Evolutionary conservation across 2,113 vertebrate species (phyloP).

Genomic region (Platycercus adscitus): DNA sequence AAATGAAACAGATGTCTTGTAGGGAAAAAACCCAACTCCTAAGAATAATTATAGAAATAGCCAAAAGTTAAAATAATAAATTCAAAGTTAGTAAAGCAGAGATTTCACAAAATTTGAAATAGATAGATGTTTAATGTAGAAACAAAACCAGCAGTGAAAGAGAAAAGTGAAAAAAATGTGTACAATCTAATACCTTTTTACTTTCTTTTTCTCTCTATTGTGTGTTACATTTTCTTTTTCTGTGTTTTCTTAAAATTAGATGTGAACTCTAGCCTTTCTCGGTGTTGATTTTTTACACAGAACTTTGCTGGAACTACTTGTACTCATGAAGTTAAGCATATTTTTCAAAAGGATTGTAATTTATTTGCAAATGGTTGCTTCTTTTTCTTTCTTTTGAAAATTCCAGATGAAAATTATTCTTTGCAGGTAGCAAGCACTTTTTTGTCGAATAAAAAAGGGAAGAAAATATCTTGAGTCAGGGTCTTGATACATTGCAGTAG

Average conservation of each 20-base stretch:
- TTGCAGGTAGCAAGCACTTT: neutral
- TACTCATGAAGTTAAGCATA: neutral
- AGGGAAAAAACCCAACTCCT: neutral
- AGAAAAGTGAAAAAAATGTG: accelerated
- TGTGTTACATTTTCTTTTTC: neutral
- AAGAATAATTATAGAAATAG: neutral
- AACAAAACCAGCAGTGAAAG: neutral
- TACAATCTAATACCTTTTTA: neutral
- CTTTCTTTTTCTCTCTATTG: neutral
- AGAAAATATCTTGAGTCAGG: neutral
- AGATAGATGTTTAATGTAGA: neutral
- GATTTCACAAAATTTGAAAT: neutral
- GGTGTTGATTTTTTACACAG: neutral
- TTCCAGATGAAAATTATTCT: neutral
- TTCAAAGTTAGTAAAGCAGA: neutral
- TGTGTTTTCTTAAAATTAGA: neutral
- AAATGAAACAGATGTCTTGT: neutral
- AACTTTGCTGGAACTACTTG: neutral
- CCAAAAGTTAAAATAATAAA: neutral
- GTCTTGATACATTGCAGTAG: neutral
- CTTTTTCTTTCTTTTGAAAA: neutral
- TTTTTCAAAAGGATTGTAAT: neutral
- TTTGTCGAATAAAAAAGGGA: neutral
- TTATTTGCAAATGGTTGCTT: neutral
- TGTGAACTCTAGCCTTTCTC: neutral